Conservation (phyloP, 2,888 invertebrate species). For the Diaphora mendica region DNA sequence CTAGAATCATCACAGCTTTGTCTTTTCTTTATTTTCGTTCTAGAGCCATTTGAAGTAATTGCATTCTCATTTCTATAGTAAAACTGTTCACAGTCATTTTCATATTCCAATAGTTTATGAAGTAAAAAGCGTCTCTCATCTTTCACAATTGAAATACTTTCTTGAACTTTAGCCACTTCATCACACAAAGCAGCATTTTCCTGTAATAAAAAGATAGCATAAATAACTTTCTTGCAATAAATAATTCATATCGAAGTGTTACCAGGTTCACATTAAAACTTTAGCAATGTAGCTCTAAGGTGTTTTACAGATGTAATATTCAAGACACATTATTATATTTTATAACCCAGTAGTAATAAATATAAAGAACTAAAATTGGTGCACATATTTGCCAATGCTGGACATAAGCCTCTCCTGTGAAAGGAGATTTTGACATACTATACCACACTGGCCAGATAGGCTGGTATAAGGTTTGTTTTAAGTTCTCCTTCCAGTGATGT, state of each 20-base stretch:
- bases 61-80: conserved; percentile 61
- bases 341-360: too few relatives aligned
- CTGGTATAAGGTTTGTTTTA: too few relatives aligned
- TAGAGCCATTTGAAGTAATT: conserved; percentile 66
- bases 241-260: background rate
- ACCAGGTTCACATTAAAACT: background rate
- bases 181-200: conserved; percentile 95
- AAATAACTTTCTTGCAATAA: background rate
- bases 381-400: too few relatives aligned
- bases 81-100: conserved; percentile 77
- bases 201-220: conserved; percentile 74
- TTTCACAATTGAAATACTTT: conserved; percentile 91
- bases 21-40: conserved; percentile 69
- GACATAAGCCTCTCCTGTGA: too few relatives aligned
- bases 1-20: conserved; percentile 67
- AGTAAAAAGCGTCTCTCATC: conserved; percentile 94
- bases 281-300: too few relatives aligned
- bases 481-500: too few relatives aligned
- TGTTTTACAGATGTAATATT: too few relatives aligned
- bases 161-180: conserved; percentile 94
- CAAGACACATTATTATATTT: too few relatives aligned
- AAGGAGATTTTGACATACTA: too few relatives aligned
- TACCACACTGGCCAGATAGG: too few relatives aligned
- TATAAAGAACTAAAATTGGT: too few relatives aligned
- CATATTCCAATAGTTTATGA: conserved; percentile 90